phyloP scores from a whole-genome alignment of 2,888 invertebrate genomes.

The Argyresthia goedartella region DNA sequence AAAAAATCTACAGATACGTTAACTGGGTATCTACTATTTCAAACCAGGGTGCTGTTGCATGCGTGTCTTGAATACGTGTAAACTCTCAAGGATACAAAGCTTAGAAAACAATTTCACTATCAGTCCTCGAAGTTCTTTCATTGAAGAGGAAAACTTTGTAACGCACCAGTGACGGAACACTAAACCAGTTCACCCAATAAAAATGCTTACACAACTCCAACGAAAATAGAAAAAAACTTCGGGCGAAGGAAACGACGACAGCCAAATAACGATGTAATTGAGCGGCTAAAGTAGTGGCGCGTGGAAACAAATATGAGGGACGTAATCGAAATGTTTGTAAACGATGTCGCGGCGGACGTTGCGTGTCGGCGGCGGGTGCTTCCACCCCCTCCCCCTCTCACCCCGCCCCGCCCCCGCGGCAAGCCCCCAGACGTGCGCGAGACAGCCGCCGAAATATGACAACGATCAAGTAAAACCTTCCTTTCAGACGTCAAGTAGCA shows the following conservation, averaged over 20 bases:
- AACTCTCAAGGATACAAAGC: too few relatives aligned
- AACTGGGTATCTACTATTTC: too few relatives aligned
- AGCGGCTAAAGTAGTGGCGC: constrained; percentile 39
- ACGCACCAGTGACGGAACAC: too few relatives aligned
- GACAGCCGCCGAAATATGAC: constrained; percentile 2
- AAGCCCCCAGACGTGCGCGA: constrained; percentile 5
- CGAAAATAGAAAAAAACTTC: too few relatives aligned
- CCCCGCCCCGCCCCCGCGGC: constrained; percentile 21
- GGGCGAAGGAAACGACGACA: neutral
- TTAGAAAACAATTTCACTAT: too few relatives aligned
- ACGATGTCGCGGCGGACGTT: constrained; percentile 32
- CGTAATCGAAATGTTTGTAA: constrained; percentile 63
- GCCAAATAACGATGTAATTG: constrained; percentile 27
- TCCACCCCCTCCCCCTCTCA: constrained; percentile 23
- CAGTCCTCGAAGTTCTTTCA: too few relatives aligned
- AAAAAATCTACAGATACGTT: neutral
- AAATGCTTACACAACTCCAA: too few relatives aligned
- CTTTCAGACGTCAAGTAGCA: too few relatives aligned
- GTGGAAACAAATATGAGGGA: constrained; percentile 56
- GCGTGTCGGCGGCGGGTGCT: constrained; percentile 3
- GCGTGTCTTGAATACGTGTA: too few relatives aligned
- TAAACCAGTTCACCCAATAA: too few relatives aligned
- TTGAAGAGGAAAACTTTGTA: too few relatives aligned
- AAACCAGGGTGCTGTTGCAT: too few relatives aligned
- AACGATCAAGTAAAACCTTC: neutral